These are phyloP conservation scores for Plectropomus leopardus DNA, from an alignment of 2,113 vertebrate species.

Conservation along the genomic window DNA sequence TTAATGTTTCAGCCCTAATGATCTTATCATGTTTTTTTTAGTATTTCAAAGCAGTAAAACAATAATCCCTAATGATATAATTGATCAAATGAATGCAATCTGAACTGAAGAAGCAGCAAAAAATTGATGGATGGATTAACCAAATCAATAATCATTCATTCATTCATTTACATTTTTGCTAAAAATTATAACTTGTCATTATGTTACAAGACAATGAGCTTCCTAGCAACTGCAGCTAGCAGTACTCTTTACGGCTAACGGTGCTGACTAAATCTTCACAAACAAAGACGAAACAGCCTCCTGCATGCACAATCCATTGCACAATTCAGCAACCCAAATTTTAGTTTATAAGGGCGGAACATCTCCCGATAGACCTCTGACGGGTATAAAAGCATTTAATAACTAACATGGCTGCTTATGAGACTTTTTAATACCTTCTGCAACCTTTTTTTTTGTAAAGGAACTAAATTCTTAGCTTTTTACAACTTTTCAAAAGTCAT, in stretches of 20 bases:
- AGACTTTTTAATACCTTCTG: not conserved
- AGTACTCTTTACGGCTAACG: not conserved
- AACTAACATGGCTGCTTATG: not conserved
- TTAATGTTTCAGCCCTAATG: not conserved
- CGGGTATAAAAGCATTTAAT: not conserved
- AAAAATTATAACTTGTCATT: no score
- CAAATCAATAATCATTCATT: not conserved
- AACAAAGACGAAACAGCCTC: not conserved
- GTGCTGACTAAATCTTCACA: not conserved
- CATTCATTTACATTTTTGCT: no score
- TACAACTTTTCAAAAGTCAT: no score
- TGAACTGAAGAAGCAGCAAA: not conserved
- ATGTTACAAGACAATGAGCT: not conserved
- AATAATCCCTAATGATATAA: not conserved
- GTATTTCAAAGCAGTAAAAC: no score
- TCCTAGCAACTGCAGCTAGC: not conserved
- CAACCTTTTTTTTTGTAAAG: not conserved
- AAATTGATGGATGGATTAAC: not conserved
- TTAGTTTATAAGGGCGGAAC: not conserved
- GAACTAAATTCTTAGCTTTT: not conserved
- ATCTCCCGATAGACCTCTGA: not conserved
- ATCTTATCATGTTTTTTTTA: not conserved
- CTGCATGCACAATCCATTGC: not conserved
- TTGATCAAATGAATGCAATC: not conserved
- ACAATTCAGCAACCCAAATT: not conserved